Base-by-base conservation (phyloP, 2,797 vertebrate species). In the Nasua narica region DNA sequence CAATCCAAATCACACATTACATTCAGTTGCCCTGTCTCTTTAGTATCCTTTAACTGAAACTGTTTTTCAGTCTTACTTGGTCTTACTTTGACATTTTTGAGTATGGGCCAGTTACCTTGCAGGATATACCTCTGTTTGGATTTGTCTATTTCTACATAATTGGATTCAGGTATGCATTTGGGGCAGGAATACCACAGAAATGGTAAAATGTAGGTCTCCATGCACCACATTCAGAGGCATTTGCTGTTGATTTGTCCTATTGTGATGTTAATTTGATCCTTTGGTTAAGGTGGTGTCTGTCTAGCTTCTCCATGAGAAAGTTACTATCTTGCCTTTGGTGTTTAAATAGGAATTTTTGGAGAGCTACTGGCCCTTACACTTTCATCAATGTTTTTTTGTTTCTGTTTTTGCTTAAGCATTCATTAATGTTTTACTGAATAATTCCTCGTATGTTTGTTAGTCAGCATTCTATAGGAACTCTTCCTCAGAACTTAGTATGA, bases 321-420 rank as follows among this genome's bases (percentile, higher is more conserved):
- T 40, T 82, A 48, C 9, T 48, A 3, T 86, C 96, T 91, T 32
- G 7, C 15, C 32, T 9, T 87, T 94, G 77, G 35, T 67, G 37
- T 88, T 27, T 87, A 87, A 90, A 19, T 78, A 65, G 18, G 65
- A 91, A 78, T 54, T 87, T 92, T 29, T 46, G 69, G 35, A 56
- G 67, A 60, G 6, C 52, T 87, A 77, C 50, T 16, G 2, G 9
- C 54, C 65, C 50, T 84, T 4, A 83, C 84, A 76, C 0, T 27
- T 77, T 21, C 2, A 87, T 2, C 54, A 87, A 32, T 58, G 35
- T 78, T 46, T 35, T 67, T 46, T 85, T 54, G 50, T 52, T 54
- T 46, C 40, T 54, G 52, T 9, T 54, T 23, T 56, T 56, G 21
- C 21, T 56, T 56, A 56, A 78, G 21, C 23, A 62, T 52, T 58